These are phyloP conservation scores for Flabesymbios commensalis DNA, from an alignment of 2,888 invertebrate genomes.

Conservation along the genomic window DNA sequence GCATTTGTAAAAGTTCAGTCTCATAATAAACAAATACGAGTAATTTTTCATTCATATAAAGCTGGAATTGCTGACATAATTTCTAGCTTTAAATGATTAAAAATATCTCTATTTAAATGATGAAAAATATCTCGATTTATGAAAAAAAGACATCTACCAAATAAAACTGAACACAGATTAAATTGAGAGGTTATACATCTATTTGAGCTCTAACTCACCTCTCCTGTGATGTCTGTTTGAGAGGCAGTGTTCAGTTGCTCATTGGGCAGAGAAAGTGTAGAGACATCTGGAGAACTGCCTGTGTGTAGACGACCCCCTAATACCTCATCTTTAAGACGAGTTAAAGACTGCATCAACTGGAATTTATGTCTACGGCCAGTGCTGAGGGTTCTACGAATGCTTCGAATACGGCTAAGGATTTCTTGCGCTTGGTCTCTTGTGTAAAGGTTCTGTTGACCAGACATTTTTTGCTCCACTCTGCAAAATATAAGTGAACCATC, in stretches of 20 bases:
- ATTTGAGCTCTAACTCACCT: slow-evolving; percentile 62
- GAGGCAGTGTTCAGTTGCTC: slow-evolving; percentile 87
- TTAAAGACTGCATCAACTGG: slow-evolving; percentile 87
- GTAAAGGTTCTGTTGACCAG: slow-evolving; percentile 79
- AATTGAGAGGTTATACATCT: background rate
- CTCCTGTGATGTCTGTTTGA: slow-evolving; percentile 92
- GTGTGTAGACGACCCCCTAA: slow-evolving; percentile 76
- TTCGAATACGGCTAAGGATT: slow-evolving; percentile 89
- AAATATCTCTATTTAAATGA: too few species aligned
- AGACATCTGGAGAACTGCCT: slow-evolving; percentile 75
- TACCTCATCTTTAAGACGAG: slow-evolving; percentile 86
- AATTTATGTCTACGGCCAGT: slow-evolving; percentile 92
- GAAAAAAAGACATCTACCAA: too few species aligned
- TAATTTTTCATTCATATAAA: too few species aligned
- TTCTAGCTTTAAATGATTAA: too few species aligned
- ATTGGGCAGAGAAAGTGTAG: slow-evolving; percentile 72
- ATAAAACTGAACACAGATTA: background rate
- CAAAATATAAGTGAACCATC: too few species aligned
- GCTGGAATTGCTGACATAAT: too few species aligned
- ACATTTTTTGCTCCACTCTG: slow-evolving; percentile 86
- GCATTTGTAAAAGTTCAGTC: too few species aligned
- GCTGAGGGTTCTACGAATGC: slow-evolving; percentile 87
- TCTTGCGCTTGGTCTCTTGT: slow-evolving; percentile 93
- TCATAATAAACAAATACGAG: too few species aligned
- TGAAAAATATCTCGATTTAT: too few species aligned